Evolutionary conservation across 2,113 vertebrate species (phyloP), one percentile per base, ranked within the genome.

Genomic region (Chlorocebus sabaeus): DNA sequence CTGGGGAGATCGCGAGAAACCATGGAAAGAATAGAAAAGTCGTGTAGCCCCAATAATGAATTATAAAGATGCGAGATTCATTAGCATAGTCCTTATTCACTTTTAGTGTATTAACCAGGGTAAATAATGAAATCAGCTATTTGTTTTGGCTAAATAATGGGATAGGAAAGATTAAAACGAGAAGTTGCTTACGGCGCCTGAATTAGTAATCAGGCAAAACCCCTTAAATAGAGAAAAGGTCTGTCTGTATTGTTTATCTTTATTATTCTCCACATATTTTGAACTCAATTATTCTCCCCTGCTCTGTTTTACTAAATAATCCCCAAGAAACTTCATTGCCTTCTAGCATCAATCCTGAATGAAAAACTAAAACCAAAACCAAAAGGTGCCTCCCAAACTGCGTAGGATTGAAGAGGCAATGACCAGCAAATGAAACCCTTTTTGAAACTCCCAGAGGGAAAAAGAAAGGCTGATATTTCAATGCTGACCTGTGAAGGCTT

Each of bases 401-500:
- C 7, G 10, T 2, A 27, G 23, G 38, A 38, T 12, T 27, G 50
- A 40, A 12, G 48, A 45, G 48, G 5, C 59, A 50, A 38, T 11
- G 45, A 61, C 20, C 16, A 17, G 14, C 25, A 4, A 59, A 11
- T 0, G 45, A 8, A 5, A 52, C 23, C 48, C 75, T 75, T 25
- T 17, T 48, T 27, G 76, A 59, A 89, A 30, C 57, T 25, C 6
- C 13, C 5, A 0, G 2, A 12, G 73, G 22, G 59, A n/a, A 25
- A 3, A 3, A 22, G 50, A 18, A 9, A 2, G 52, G 75, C 80
- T 55, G 38, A 1, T 20, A 3, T 8, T 86, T 59, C 25, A 20
- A 80, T 3, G 9, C 0, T 11, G 96, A 45, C 97, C 67, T 98
- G 95, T 90, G 96, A 85, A 86, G 98, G 97, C 64, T 52, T 92